A percentile compares a stretch with the other conserved stretches of the same genome.
These are phyloP conservation scores for Tyria jacobaeae DNA, from an alignment of 2,888 invertebrate genomes.

Conservation along the genomic window DNA sequence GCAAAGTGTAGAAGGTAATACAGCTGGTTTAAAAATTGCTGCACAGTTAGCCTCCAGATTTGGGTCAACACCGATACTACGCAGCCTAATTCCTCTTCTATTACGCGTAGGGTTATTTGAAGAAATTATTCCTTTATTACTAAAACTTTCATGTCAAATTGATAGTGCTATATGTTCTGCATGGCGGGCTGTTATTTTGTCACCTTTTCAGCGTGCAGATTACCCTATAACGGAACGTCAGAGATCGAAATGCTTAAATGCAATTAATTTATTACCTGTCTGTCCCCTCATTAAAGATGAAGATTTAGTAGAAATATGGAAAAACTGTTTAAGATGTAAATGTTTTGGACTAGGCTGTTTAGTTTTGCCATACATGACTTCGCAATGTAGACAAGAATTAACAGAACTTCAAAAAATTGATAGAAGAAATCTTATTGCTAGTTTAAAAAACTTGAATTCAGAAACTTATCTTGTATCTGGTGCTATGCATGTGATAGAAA, in stretches of 20 bases:
- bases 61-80: constrained; percentile 65
- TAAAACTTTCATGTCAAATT: constrained; percentile 67
- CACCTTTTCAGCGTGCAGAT: constrained; percentile 81
- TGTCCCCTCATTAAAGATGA: constrained; percentile 80
- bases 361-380: constrained; percentile 79
- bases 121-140: constrained; percentile 75
- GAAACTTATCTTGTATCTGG: constrained; percentile 80
- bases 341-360: constrained; percentile 78
- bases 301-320: constrained; percentile 81
- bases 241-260: constrained; percentile 74
- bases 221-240: constrained; percentile 82
- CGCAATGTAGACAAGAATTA: constrained; percentile 69
- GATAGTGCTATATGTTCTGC: constrained; percentile 71
- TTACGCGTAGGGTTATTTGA: constrained; percentile 70
- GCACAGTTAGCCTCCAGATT: constrained; percentile 70
- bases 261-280: constrained; percentile 77
- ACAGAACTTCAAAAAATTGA: constrained; percentile 78
- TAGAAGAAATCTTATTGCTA: constrained; percentile 76
- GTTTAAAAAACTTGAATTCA: constrained; percentile 78
- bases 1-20: constrained; percentile 66
- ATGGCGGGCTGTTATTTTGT: constrained; percentile 77
- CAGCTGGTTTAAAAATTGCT: constrained; percentile 71
- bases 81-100: constrained; percentile 67
- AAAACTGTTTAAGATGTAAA: constrained; percentile 79
- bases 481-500: constrained; percentile 80